Conservation (phyloP, 2,113 vertebrate species). For the Stomatorhinus ivindoensis region DNA sequence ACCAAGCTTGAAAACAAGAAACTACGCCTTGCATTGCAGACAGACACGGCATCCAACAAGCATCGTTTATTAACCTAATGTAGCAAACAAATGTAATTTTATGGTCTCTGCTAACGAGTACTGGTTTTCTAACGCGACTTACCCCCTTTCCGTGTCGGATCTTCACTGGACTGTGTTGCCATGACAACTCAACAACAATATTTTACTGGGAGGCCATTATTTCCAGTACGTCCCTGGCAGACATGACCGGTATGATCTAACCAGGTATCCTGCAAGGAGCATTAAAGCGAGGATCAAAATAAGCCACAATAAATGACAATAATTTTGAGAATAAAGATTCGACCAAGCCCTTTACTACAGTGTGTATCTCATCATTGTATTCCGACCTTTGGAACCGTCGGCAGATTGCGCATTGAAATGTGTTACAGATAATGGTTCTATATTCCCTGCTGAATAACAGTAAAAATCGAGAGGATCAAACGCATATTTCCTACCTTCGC, state of each 20-base stretch:
- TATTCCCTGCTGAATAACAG: not conserved
- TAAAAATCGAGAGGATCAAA: not conserved
- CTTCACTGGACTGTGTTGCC: not conserved
- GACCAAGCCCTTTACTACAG: not conserved
- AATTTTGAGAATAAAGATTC: not conserved
- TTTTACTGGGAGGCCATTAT: not conserved
- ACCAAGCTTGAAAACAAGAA: not conserved
- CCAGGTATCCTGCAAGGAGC: not conserved
- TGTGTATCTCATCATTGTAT: not conserved
- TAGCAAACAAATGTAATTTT: not conserved
- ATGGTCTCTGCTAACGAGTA: not conserved
- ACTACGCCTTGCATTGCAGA: not conserved
- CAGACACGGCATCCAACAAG: not conserved
- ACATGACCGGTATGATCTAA: not conserved
- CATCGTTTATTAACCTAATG: not conserved
- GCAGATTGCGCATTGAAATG: not conserved
- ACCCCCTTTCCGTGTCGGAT: not conserved
- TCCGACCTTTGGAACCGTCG: not conserved
- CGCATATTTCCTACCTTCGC: not conserved
- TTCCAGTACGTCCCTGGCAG: not conserved
- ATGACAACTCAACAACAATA: not conserved
- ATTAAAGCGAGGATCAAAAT: not conserved
- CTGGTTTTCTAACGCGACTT: not conserved
- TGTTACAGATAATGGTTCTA: not conserved
- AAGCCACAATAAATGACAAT: not conserved